Conservation (phyloP, 1,140 invertebrate species). For the Procambarus clarkii region DNA sequence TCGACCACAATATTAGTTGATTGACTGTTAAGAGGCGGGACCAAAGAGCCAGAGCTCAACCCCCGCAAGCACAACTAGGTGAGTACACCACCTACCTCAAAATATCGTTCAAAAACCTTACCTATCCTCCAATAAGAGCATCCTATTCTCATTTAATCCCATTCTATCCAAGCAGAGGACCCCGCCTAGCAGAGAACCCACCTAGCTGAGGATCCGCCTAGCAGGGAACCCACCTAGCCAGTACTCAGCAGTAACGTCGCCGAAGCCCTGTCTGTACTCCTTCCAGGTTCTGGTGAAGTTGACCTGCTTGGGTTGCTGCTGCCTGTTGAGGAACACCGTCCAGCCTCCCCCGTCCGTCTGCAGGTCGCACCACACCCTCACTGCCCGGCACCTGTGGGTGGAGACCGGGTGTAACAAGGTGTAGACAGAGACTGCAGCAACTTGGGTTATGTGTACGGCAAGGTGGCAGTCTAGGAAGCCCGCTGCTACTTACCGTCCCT, state of each 20-base stretch:
- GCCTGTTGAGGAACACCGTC: constrained; percentile 63
- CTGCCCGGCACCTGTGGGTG: constrained; percentile 27
- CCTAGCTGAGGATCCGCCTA: no score
- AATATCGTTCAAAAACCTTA: background rate
- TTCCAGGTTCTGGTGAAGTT: constrained; percentile 72
- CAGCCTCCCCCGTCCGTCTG: constrained; percentile 73
- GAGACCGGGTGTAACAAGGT: background rate
- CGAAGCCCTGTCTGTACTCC: constrained; percentile 72
- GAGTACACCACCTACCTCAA: no score
- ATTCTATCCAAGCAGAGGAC: no score
- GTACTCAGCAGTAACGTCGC: constrained; percentile 32
- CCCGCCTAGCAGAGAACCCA: no score
- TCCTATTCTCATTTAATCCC: background rate
- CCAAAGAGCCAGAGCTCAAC: no score
- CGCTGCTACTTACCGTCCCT: no score
- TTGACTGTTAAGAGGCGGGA: no score
- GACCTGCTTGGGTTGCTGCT: constrained; percentile 33
- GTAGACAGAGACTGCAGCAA: background rate
- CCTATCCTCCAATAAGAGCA: background rate
- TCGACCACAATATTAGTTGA: background rate
- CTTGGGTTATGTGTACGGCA: no score
- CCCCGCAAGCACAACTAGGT: no score
- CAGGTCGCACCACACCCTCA: constrained; percentile 73
- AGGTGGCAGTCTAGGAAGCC: no score
- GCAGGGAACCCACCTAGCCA: background rate